A percentile compares a stretch with the other conserved stretches of the same genome.
Conservation (phyloP, 2,113 vertebrate genomes). For the Polyodon spathula region DNA sequence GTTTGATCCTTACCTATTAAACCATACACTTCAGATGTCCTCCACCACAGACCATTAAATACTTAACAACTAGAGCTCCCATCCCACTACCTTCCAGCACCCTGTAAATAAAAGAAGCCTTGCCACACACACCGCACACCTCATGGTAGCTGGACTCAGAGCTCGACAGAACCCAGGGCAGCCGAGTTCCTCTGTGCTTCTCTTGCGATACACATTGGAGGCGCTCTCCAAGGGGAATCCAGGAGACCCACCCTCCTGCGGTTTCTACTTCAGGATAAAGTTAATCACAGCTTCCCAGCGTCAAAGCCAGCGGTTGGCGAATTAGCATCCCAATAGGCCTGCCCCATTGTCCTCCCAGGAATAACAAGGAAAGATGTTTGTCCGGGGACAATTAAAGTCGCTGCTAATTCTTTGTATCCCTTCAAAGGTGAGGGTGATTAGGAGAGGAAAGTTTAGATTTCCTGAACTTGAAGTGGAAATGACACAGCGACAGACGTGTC, state of each 20-base stretch:
- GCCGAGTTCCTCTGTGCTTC: not conserved
- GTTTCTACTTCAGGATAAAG: conserved; percentile 36
- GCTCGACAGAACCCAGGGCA: not conserved
- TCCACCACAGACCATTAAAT: not conserved
- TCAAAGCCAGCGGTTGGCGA: conserved; percentile 28
- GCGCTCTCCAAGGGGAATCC: conserved; percentile 36
- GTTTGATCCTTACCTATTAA: not conserved
- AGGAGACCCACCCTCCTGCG: conserved; percentile 3
- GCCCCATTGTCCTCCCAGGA: conserved; percentile 33
- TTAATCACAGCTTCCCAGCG: conserved; percentile 24
- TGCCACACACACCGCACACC: not conserved
- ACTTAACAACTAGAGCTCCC: not conserved
- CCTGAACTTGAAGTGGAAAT: conserved; percentile 71
- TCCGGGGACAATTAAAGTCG: conserved; percentile 46
- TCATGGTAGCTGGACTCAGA: not conserved
- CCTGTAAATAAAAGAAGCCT: not conserved
- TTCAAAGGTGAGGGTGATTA: conserved; percentile 52
- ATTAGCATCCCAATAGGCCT: conserved; percentile 59
- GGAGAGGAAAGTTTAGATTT: conserved; percentile 68
- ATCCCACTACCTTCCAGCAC: not conserved
- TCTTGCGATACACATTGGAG: not conserved
- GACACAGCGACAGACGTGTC: conserved; percentile 58
- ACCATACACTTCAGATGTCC: not conserved
- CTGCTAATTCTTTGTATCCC: conserved; percentile 55
- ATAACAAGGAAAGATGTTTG: conserved; percentile 11